Conservation (phyloP, 2,113 vertebrate genomes). For the Anhinga anhinga region DNA sequence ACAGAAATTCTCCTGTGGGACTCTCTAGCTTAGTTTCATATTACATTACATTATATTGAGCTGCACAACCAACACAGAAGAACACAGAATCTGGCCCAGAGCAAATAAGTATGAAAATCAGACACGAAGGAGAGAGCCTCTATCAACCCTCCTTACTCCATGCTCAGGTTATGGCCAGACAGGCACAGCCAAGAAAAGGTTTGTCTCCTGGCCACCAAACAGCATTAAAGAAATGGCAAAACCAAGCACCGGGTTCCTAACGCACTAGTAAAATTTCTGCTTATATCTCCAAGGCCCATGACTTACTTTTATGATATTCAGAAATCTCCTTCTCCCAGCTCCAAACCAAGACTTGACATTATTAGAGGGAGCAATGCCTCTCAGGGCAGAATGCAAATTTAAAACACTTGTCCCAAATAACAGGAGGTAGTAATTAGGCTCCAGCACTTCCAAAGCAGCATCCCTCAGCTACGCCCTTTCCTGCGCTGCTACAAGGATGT, state of each 20-base stretch:
- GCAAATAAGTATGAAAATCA: background rate
- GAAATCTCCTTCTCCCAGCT: slow-evolving; percentile 34
- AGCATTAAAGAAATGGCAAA: background rate
- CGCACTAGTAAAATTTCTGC: fast-evolving
- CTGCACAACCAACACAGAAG: background rate
- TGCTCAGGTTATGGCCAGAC: background rate
- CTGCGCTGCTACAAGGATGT: background rate
- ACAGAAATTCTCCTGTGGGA: background rate
- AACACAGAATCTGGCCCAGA: background rate
- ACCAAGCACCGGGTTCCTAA: background rate
- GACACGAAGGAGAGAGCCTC: background rate
- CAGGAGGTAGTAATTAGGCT: slow-evolving; percentile 45
- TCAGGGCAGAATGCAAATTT: slow-evolving; percentile 50
- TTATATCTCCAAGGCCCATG: background rate
- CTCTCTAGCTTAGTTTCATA: background rate
- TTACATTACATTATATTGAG: background rate
- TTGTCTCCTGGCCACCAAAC: background rate
- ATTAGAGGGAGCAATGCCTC: slow-evolving; percentile 17
- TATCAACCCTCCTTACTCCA: background rate
- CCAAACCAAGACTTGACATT: background rate
- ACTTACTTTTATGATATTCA: background rate
- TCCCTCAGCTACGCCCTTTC: slow-evolving; percentile 3
- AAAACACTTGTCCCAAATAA: slow-evolving; percentile 56
- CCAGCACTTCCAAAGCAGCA: slow-evolving; percentile 25
- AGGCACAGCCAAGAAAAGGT: background rate